A percentile compares a stretch with the other conserved stretches of the same genome.
phyloP scores from a whole-genome alignment of 1,140 invertebrate genomes.

The Trinorchestia longiramus region DNA sequence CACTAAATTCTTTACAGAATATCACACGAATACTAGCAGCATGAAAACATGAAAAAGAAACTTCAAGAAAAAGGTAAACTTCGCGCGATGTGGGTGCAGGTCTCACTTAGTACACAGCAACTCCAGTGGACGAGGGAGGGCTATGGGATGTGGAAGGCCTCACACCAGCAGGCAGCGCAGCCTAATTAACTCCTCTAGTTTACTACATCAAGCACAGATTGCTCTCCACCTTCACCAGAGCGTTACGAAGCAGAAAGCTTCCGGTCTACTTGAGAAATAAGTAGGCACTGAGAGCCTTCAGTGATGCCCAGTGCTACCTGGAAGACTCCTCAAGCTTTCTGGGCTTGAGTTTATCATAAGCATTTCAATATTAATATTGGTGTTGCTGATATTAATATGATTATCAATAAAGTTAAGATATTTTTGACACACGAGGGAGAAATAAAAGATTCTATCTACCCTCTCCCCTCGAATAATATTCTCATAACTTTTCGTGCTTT shows the following conservation, averaged over 20 bases:
- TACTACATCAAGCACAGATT: not conserved
- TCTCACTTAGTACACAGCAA: not conserved
- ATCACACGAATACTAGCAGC: not conserved
- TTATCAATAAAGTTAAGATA: not conserved
- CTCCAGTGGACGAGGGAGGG: not conserved
- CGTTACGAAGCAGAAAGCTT: not conserved
- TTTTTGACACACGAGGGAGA: not conserved
- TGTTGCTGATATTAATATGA: no score
- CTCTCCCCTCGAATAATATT: not conserved
- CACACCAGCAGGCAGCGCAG: not conserved
- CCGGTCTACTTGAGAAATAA: not conserved
- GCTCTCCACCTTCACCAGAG: not conserved
- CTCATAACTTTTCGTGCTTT: not conserved
- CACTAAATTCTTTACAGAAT: not conserved
- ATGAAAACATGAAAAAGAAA: not conserved
- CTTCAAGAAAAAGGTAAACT: not conserved
- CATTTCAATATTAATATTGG: not conserved
- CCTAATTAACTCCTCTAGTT: not conserved
- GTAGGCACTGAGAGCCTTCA: not conserved
- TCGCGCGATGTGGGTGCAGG: not conserved
- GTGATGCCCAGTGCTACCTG: not conserved
- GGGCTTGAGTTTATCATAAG: not conserved
- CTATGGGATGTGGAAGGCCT: not conserved
- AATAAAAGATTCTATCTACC: not conserved
- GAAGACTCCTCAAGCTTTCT: not conserved